Evolutionary conservation across 2,113 vertebrate species (phyloP).

Genomic region (Oreochromis aureus): DNA sequence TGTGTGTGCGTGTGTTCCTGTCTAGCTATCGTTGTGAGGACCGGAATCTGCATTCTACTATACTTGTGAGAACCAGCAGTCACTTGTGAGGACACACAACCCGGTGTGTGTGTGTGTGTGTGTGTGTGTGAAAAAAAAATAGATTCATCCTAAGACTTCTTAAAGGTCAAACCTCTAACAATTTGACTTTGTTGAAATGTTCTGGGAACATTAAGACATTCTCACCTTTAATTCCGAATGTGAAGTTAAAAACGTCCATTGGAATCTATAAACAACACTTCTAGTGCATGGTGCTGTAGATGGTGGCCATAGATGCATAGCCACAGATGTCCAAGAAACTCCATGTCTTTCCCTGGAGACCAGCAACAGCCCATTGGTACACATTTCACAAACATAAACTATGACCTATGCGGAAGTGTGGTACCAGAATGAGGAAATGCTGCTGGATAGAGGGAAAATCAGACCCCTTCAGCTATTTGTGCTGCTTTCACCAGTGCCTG

Average conservation of each 20-base stretch:
- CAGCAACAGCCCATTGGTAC: slow-evolving; percentile 9
- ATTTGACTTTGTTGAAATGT: neutral
- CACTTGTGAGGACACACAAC: too few species aligned
- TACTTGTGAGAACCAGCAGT: too few species aligned
- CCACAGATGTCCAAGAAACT: neutral
- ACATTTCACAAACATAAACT: slow-evolving; percentile 37
- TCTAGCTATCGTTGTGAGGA: too few species aligned
- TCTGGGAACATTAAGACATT: neutral
- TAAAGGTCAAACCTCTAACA: too few species aligned
- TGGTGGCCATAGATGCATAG: neutral
- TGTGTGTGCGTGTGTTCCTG: neutral
- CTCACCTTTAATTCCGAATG: neutral
- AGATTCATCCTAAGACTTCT: too few species aligned
- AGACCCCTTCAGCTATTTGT: slow-evolving; percentile 25
- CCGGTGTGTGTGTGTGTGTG: too few species aligned
- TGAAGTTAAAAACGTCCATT: neutral
- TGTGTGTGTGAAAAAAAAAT: neutral
- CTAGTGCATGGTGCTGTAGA: neutral
- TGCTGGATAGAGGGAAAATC: neutral
- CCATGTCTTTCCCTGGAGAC: neutral
- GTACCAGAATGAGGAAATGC: neutral
- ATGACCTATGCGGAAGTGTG: slow-evolving; percentile 7
- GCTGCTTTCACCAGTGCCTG: neutral
- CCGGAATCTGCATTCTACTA: too few species aligned
- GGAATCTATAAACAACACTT: neutral